phyloP scores from a whole-genome alignment of 2,113 vertebrate species.

The Odocoileus virginianus region DNA sequence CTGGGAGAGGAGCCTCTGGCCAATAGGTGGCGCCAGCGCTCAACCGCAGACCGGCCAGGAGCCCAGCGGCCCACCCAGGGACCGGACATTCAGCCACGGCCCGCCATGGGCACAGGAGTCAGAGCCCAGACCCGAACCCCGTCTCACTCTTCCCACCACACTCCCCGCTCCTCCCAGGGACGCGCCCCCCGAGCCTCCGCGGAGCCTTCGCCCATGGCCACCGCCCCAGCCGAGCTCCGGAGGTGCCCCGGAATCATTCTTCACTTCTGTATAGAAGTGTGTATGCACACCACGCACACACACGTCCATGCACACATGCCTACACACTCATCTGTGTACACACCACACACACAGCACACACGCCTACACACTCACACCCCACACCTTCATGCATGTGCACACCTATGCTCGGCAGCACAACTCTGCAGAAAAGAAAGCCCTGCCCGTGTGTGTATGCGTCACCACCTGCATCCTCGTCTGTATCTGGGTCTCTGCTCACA shows the following conservation, averaged over 20 bases:
- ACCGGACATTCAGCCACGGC: neutral
- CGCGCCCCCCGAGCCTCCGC: neutral
- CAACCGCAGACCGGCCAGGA: neutral
- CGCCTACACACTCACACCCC: neutral
- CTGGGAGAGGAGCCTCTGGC: neutral
- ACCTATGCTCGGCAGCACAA: fast-evolving
- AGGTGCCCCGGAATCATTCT: neutral
- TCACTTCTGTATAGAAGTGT: no score
- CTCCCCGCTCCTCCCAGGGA: neutral
- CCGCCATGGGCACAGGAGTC: fast-evolving
- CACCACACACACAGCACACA: fast-evolving
- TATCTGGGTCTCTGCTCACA: neutral
- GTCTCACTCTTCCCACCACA: neutral
- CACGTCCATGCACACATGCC: fast-evolving
- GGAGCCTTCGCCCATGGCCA: neutral
- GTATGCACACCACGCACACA: neutral
- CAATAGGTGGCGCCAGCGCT: neutral
- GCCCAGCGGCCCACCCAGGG: fast-evolving
- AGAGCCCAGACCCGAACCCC: no score
- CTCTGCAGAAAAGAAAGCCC: no score
- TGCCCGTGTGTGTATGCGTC: fast-evolving
- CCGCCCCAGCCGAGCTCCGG: neutral
- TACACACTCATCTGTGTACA: no score
- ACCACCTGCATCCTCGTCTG: fast-evolving
- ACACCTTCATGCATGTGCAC: no score